phyloP scores from a whole-genome alignment of 2,888 invertebrate genomes.

The Apocheima hispidaria region DNA sequence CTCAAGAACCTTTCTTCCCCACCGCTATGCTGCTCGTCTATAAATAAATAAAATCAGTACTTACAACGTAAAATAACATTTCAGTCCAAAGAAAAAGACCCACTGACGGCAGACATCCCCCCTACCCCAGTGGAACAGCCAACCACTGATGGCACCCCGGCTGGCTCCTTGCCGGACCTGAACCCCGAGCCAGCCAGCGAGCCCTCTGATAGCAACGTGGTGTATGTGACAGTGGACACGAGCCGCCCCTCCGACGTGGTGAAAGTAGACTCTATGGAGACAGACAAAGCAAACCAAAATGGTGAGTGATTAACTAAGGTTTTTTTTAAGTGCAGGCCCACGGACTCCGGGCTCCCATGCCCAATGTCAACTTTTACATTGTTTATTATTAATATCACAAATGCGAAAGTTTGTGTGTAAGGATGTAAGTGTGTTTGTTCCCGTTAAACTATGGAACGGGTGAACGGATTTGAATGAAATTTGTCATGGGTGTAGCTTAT shows the following conservation, averaged over 20 bases:
- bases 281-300: not conserved
- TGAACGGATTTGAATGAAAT: no score
- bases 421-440: no score
- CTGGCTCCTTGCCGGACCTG: slow-evolving; percentile 48
- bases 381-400: no score
- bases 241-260: not conserved
- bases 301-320: not conserved
- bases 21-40: no score
- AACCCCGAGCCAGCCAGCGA: slow-evolving; percentile 41
- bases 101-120: not conserved
- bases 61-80: not conserved
- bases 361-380: no score
- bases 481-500: no score
- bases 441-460: no score
- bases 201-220: not conserved
- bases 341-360: no score
- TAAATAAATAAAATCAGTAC: no score
- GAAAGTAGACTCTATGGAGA: not conserved
- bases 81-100: not conserved
- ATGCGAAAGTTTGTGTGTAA: no score
- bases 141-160: not conserved
- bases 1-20: no score
- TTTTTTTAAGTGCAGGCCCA: not conserved
- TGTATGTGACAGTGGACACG: not conserved
- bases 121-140: not conserved